These are phyloP conservation scores for Tinamus guttatus DNA, from an alignment of 2,113 vertebrate genomes.

Conservation along the genomic window DNA sequence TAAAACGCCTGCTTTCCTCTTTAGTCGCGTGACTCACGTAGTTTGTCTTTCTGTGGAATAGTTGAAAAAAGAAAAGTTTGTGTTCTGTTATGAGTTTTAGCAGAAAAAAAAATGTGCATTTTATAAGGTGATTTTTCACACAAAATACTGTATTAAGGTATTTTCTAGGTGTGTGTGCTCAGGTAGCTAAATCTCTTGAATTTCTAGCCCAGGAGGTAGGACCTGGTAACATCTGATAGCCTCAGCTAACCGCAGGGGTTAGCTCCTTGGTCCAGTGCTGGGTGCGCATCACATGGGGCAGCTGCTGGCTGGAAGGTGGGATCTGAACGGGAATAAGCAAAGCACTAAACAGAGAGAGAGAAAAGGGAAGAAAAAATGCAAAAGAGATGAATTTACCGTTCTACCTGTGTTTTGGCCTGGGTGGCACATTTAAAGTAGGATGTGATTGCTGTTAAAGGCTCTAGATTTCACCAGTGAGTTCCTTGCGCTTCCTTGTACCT, in stretches of 20 bases:
- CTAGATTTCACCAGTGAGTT: background rate
- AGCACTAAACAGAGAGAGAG: background rate
- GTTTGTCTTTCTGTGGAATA: background rate
- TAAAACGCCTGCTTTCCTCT: background rate
- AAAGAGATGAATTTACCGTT: background rate
- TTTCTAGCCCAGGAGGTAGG: accelerated
- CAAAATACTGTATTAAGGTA: accelerated
- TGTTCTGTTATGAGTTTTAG: background rate
- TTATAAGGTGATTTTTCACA: background rate
- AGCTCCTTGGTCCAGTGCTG: accelerated
- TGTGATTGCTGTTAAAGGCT: background rate
- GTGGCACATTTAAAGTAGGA: background rate
- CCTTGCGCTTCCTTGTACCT: background rate
- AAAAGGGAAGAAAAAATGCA: accelerated
- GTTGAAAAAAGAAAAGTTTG: background rate
- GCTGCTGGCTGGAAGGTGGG: background rate
- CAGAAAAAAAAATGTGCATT: accelerated
- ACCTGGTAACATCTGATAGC: accelerated
- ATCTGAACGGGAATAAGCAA: background rate
- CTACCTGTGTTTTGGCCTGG: background rate
- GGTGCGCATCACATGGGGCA: accelerated
- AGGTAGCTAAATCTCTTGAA: background rate
- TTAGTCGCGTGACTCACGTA: background rate
- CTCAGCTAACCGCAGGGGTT: accelerated
- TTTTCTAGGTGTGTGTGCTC: background rate